These are phyloP conservation scores for Molossus molossus DNA, from an alignment of 2,797 vertebrate species.

Conservation along the genomic window DNA sequence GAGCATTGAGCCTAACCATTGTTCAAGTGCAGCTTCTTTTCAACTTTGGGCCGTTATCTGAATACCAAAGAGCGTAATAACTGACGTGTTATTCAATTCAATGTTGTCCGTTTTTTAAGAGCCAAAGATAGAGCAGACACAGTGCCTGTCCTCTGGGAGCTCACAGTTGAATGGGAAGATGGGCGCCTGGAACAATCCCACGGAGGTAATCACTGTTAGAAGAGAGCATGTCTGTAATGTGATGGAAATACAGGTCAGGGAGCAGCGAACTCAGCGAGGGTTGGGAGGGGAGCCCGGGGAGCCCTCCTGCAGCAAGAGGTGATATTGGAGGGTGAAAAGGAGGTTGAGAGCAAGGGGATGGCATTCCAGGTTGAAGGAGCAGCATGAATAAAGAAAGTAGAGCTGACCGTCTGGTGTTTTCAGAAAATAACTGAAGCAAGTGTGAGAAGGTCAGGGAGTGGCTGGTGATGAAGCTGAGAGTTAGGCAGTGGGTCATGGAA, in stretches of 20 bases:
- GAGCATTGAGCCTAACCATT: not conserved
- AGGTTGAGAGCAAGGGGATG: not conserved
- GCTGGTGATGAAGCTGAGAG: not conserved
- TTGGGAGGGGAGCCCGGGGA: too few relatives aligned
- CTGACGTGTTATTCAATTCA: not conserved
- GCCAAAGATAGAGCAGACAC: not conserved
- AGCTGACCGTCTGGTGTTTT: not conserved
- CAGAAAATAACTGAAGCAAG: not conserved
- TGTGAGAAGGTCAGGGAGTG: not conserved
- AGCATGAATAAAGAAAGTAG: not conserved
- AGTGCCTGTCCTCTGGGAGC: not conserved
- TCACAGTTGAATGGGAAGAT: not conserved
- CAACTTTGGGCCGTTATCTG: not conserved
- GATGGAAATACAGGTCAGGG: not conserved
- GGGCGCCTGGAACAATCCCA: not conserved
- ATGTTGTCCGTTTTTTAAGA: not conserved
- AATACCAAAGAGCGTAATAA: not conserved
- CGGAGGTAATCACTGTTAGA: not conserved
- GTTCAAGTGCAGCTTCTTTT: not conserved
- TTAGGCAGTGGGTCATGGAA: conserved; percentile 3
- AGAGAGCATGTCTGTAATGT: not conserved
- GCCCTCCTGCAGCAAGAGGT: not conserved
- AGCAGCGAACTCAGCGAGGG: not conserved
- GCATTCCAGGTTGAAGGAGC: not conserved
- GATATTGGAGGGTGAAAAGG: not conserved